phyloP scores from a whole-genome alignment of 2,797 vertebrate species.

The Acanthurus lineatus region DNA sequence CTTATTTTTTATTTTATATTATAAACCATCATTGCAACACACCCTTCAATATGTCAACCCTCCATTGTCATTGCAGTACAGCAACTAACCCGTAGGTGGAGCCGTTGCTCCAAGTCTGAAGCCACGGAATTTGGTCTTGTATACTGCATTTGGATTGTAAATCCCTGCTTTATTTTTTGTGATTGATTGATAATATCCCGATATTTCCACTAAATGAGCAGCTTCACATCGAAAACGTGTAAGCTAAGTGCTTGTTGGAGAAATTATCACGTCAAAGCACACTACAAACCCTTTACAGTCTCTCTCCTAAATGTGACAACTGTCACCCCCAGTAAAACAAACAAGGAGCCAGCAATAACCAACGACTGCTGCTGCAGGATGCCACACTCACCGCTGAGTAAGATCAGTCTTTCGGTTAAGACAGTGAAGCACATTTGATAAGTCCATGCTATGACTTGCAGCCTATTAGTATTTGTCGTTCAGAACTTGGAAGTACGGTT shows the following conservation, averaged over 20 bases:
- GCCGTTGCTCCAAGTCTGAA: conserved; percentile 64
- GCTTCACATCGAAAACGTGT: conserved; percentile 41
- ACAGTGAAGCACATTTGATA: conserved; percentile 56
- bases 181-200: conserved; percentile 23
- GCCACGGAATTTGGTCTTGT: conserved; percentile 61
- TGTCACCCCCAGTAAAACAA: conserved; percentile 31
- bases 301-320: conserved; percentile 20
- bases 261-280: conserved; percentile 68
- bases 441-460: conserved; percentile 28
- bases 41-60: conserved; percentile 26
- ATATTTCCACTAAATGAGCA: conserved; percentile 42
- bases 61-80: conserved; percentile 70
- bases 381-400: conserved; percentile 4
- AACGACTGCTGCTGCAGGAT: conserved; percentile 30
- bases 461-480: conserved; percentile 22
- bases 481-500: conserved; percentile 6
- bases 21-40: conserved; percentile 39
- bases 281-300: conserved; percentile 41
- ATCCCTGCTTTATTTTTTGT: conserved; percentile 23
- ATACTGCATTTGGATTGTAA: conserved; percentile 71
- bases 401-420: conserved; percentile 2
- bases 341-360: conserved; percentile 71
- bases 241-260: conserved; percentile 41
- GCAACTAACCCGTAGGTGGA: conserved; percentile 80
- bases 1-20: conserved; percentile 41